Base-by-base conservation (phyloP, 2,888 invertebrate species). In the Cremastobaeus sp. region DNA sequence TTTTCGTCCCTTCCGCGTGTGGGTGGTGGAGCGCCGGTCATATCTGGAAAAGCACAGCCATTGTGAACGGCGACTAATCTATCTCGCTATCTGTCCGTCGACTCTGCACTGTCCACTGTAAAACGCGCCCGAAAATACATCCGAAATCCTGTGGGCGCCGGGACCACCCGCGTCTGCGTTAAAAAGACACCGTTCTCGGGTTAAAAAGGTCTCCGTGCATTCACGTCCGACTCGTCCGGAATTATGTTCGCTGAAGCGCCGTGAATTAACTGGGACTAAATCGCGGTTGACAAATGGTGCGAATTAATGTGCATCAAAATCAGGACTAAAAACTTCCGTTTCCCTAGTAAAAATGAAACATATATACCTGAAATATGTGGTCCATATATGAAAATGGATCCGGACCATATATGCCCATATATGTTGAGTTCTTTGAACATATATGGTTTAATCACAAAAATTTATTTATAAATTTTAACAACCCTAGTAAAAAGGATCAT, bases 41-140 rank as follows among this genome's bases (percentile, higher is more conserved):
- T 68, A 66, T 68, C 52, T 62, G 73, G 68, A 73, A 73, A 68
- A 68, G 57, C 43, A 59, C 30, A 37, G 3, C 50, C 57, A 73
- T 68, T 68, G 73, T 73, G 45, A 15, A 54, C 62, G 55, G 34
- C 45, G 50, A 55, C 66, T 73, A 73, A 66, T 73, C 62, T 66
- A 55, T 68, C 50, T 55, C 69, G 57, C 65, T 52, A 60, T 47
- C 54, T 55, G 54, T 66, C 52, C 25, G 65, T 35, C 54, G 50
- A 12, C 39, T 37, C 20, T 5, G 32, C 35, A 41, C 37, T 55
- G 69, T 70, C 69, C 55, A 70, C 55, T 8, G 55, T 48, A 21
- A 54, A 52, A 39, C 20, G 62, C n/a, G 30, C 50, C 54, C 54
- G 54, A 65, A 65, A 54, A 65, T 65, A 65, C 45, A 64, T 17